phyloP scores from a whole-genome alignment of 2,113 vertebrate species.

The Oncorhynchus clarkii region DNA sequence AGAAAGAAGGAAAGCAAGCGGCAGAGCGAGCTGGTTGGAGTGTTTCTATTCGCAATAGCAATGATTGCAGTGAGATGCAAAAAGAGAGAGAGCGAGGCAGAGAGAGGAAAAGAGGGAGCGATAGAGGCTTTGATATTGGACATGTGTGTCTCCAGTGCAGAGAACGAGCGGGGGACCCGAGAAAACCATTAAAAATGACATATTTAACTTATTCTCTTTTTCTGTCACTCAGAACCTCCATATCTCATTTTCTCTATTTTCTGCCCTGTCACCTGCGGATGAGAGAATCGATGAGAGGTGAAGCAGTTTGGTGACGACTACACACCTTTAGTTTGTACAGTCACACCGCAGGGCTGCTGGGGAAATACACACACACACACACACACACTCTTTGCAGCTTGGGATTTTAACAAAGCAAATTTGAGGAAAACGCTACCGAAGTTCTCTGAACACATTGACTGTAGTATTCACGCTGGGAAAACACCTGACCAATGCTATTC shows the following conservation, averaged over 20 bases:
- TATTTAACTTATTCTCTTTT: background rate
- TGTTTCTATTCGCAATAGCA: background rate
- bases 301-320: background rate
- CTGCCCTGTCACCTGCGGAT: constrained; percentile 10
- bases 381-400: too few relatives aligned
- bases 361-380: background rate
- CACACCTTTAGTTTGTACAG: constrained; percentile 4
- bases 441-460: too few relatives aligned
- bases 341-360: background rate
- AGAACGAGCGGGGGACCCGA: too few relatives aligned
- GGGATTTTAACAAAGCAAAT: too few relatives aligned
- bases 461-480: too few relatives aligned
- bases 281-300: constrained; percentile 2
- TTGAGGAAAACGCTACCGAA: too few relatives aligned
- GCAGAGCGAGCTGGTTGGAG: background rate
- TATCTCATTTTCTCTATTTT: constrained; percentile 4
- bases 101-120: too few relatives aligned
- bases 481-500: too few relatives aligned
- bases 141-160: too few relatives aligned
- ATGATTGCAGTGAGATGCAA: too few relatives aligned
- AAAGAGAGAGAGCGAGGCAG: background rate
- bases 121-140: too few relatives aligned
- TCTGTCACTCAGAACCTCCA: background rate
- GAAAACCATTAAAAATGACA: background rate
- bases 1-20: background rate